Base-by-base conservation (phyloP, 2,797 vertebrate species). In the Taenioides sp. region DNA sequence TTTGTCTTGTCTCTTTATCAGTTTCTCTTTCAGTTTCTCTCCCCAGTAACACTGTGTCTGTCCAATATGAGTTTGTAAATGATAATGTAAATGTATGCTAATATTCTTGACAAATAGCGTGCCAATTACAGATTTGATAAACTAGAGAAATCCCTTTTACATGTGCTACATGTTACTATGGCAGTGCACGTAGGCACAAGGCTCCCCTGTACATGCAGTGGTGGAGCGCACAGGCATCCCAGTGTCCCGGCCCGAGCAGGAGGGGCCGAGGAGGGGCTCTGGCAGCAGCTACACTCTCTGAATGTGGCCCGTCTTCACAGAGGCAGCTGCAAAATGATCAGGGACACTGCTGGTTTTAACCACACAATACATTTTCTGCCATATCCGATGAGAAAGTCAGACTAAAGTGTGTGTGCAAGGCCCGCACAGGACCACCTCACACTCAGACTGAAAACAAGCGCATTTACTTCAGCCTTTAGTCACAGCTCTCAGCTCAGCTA, bases 211-310 rank as follows among this genome's bases (percentile, higher is more conserved):
- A 81, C 78, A 84, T 76, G 69, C 75, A 83, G 82, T 85, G 82
- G 85, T 79, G 79, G 85, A 81, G 43, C 80, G 78, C 83, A 94
- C 91, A 94, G 86, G 88, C 82, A 80, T 70, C 86, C 81, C 87
- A 84, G 91, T 93, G 93, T 94, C 77, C 73, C 25, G 64, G 72
- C 77, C 71, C 70, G 67, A 22, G 60, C 69, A 31, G 73, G 67
- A 66, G 60, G 70, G 22, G 57, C 70, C 28, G 74, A 70, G 67
- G 59, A 40, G 69, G 77, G 68, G 64, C 57, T 74, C 90, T 92
- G 88, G 92, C 91, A 91, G 74, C 75, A 78, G 25, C 64, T 61
- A 75, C 65, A 12, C 78, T 75, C 77, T 73, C 79, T 78, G 78
- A 63, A 59, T 85, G 88, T 87, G 87, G 86, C 82, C 66, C 71